Percentiles rank a stretch among this genome's conserved stretches.
These are phyloP conservation scores for Ploceus nigricollis DNA, from an alignment of 2,113 vertebrate species.

Conservation along the genomic window DNA sequence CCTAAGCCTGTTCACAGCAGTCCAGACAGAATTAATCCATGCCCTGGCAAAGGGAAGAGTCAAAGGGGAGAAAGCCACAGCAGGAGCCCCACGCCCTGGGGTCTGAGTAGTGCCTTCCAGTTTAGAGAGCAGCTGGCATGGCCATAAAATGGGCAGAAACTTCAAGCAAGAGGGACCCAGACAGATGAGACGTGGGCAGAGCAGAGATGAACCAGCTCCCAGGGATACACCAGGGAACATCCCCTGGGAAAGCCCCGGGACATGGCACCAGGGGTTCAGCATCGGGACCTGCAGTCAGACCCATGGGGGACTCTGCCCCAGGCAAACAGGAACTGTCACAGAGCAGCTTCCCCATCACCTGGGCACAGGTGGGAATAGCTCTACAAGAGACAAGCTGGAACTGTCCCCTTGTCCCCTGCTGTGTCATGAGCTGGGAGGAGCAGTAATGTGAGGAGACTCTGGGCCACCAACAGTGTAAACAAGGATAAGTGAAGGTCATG, in stretches of 20 bases:
- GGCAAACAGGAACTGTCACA: accelerated
- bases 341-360: not conserved
- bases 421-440: not conserved
- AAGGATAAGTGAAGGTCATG: not conserved
- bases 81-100: not conserved
- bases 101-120: not conserved
- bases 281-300: accelerated
- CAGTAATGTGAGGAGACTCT: accelerated
- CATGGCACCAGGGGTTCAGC: not conserved
- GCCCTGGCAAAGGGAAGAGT: not conserved
- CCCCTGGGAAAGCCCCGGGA: not conserved
- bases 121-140: not conserved
- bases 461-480: not conserved
- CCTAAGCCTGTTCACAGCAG: not conserved
- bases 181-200: not conserved
- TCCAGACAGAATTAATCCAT: not conserved
- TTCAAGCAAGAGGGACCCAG: not conserved
- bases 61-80: not conserved
- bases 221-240: not conserved
- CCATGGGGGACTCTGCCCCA: not conserved
- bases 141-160: not conserved
- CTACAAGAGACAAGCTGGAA: not conserved
- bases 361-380: not conserved
- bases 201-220: not conserved
- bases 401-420: not conserved